Evolutionary conservation across 1,140 invertebrate genomes (phyloP), one percentile per base, ranked within the genome.

Genomic region (Eumeta japonica): DNA sequence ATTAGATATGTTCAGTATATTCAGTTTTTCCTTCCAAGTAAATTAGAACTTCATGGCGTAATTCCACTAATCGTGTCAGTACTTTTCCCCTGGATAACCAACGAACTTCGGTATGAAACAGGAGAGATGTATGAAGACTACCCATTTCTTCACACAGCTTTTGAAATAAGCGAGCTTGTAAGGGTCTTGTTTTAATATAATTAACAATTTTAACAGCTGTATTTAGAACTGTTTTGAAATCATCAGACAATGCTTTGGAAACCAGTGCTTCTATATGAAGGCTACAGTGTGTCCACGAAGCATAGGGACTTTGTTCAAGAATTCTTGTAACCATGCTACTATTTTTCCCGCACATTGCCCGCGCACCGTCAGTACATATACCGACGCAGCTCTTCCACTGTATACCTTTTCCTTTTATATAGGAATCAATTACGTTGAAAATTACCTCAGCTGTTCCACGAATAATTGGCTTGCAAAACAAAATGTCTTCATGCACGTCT

Each of bases 321-420:
- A 58, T 52, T 17, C 42, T 45, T 49, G 51, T 27, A 35, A 58
- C 48, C 48, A 52, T 50, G 52, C 57, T 54, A 46, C 44, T 53
- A 54, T 43, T 43, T 47, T 44, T 49, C 43, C 59, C 56, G 15
- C 56, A 52, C 62, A 72, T 70, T 31, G 61, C 47, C 48, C 45
- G 55, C 41, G 62, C 61, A 41, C 60, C 47, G n/a, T n/a, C n/a
- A n/a, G n/a, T n/a, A n/a, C n/a, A n/a, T n/a, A n/a, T n/a, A n/a
- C n/a, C n/a, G n/a, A 63, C 46, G 30, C 50, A 56, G 38, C 47
- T 39, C 14, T 52, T 45, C 46, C 52, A 62, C 32, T 18, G 36
- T 28, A 56, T 16, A 43, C 52, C 44, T 41, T 50, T 54, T 45
- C 54, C 53, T 37, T 52, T 27, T 33, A 53, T 46, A 51, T 47